Evolutionary conservation across 2,113 vertebrate species (phyloP), one percentile per base, ranked within the genome.

Genomic region (Chionis minor): DNA sequence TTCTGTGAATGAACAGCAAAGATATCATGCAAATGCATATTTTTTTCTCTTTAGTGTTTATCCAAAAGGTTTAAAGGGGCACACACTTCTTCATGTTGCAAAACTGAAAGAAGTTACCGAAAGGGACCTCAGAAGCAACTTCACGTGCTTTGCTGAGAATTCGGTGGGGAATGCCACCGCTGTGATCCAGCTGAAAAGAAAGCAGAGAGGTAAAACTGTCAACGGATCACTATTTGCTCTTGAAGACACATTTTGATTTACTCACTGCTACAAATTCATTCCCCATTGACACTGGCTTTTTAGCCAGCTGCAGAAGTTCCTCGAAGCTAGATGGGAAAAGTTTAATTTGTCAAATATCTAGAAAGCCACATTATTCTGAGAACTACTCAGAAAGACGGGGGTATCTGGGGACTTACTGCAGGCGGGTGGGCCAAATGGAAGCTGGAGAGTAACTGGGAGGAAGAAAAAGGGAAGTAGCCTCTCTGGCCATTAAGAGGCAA

Each of bases 81-180:
- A 62, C 22, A 61, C 44, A 22, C 70, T 98, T 33, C 87, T 82
- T 45, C 55, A 78, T 5, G 65, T 26, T 17, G 67, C 96, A 14
- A 78, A 66, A 42, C 97, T 99, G 77, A 62, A 94, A n/a, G 86
- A 98, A 93, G 98, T 99, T 86, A 98, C 97, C 1, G 75, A 78
- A 83, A 92, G 83, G 8, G 97, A 99, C 91, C 88, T 99, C 70
- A 94, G 28, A 61, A 96, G 94, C 83, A 98, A 80, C 5, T 99
- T 98, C 47, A 98, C 97, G 1, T 99, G 99, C 81, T 95, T 98
- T 79, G 98, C 98, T 82, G 96, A 96, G 55, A 99, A 99, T 89
- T 96, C 91, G 6, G 35, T 97, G 10, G 99, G 99, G n/a, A 99
- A 97, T 35, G 51, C 26, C 13, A 98, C 83, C 0, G 94, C 81